Evolutionary conservation across 1,140 invertebrate genomes (phyloP), one percentile per base, ranked within the genome.

Genomic region (Bacillus rossius): DNA sequence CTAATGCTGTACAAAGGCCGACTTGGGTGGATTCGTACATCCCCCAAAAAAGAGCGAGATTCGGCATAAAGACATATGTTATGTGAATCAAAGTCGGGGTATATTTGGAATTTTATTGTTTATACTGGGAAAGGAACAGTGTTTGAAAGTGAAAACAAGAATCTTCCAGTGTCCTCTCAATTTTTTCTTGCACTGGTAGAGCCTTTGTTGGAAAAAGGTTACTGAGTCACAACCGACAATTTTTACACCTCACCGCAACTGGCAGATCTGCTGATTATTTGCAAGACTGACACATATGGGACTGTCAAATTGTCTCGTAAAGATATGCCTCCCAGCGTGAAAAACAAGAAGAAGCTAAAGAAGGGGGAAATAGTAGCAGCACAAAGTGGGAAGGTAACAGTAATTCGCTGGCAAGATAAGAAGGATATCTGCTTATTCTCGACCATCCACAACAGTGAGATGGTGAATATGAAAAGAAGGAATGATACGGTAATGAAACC

Each of bases 1-100:
- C 29, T 58, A 5, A 38, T 63, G 17, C 23, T 52, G 14, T 63
- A 55, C 37, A 61, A 63, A 50, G 62, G n/a, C 16, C 59, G n/a
- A 13, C 34, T 63, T 22, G 55, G 55, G 10, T 63, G 55, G 41
- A 37, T 55, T 8, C 61, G 38, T 57, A 34, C 40, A 61, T 61
- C 16, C 55, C 59, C 14, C 19, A 54, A 17, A 63, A 63, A 54
- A 20, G 59, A 43, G 50, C 59, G 14, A 45, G 62, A 34, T 58
- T 63, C 45, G 59, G 59, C n/a, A 55, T 55, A 47, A 55, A 55
- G 29, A n/a, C 37, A 3, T 55, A 29, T 62, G 13, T 34, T 64
- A 22, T 55, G 54, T 19, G 41, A 55, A 25, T 55, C 4, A n/a
- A 49, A 47, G 49, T 19, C 54, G 3, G 54, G 54, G 8, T 7